These are phyloP conservation scores for Microctonus aethiopoides DNA, from an alignment of 2,888 invertebrate species.

Conservation along the genomic window DNA sequence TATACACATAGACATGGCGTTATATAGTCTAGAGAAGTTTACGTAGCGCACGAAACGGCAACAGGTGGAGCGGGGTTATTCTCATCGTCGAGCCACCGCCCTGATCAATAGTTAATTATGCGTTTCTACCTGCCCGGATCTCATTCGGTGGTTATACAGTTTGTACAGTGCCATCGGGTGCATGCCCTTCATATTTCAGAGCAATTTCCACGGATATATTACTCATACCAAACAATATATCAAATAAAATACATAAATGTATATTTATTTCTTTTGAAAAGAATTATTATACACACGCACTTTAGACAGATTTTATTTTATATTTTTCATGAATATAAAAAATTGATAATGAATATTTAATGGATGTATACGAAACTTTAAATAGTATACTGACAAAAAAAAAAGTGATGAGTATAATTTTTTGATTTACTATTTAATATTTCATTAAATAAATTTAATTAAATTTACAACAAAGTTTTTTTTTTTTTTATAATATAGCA, in stretches of 20 bases:
- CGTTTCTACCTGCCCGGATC: constrained; percentile 32
- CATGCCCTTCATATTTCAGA: constrained; percentile 16
- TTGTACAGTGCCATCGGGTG: background rate
- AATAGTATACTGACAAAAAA: too few species aligned
- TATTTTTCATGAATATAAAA: too few species aligned
- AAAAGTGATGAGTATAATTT: too few species aligned
- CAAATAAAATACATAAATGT: background rate
- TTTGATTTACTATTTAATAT: too few species aligned
- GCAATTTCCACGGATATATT: constrained; percentile 4
- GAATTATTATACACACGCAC: too few species aligned
- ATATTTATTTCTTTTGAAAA: background rate
- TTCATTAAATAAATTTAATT: too few species aligned
- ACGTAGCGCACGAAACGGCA: constrained; percentile 41
- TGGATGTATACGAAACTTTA: too few species aligned
- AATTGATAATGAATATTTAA: too few species aligned
- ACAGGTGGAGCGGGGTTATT: constrained; percentile 53
- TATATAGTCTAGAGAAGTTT: constrained; percentile 14
- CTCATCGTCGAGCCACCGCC: constrained; percentile 51
- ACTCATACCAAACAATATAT: background rate
- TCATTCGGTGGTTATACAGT: constrained; percentile 21
- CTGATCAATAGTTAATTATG: constrained; percentile 63
- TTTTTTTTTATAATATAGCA: too few species aligned
- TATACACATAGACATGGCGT: background rate
- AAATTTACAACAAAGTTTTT: too few species aligned
- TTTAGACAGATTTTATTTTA: too few species aligned